Evolutionary conservation across 2,797 vertebrate genomes (phyloP).

Genomic region (Silurus aristotelis): DNA sequence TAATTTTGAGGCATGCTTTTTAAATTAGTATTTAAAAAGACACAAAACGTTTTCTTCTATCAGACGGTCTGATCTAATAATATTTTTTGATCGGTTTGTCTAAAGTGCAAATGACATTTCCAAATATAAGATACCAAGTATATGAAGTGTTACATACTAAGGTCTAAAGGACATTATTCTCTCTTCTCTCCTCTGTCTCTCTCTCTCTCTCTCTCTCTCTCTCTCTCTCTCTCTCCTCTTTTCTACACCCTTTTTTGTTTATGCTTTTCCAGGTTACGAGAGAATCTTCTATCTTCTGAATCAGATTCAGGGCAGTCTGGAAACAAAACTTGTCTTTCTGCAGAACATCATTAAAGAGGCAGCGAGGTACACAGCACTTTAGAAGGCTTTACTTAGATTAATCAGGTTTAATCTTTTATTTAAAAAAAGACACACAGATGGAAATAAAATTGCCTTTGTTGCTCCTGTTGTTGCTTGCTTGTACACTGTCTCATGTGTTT

Average conservation of each 20-base stretch:
- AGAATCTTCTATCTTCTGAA: conserved; percentile 94
- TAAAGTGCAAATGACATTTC: neutral
- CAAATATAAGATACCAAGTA: neutral
- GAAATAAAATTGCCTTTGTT: too few relatives aligned
- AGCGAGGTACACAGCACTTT: conserved; percentile 76
- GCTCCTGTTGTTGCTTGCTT: neutral
- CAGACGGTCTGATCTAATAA: neutral
- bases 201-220: neutral
- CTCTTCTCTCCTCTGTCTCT: neutral
- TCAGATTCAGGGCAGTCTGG: conserved; percentile 91
- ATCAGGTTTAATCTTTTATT: too few relatives aligned
- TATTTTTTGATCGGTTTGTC: too few relatives aligned
- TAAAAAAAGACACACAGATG: too few relatives aligned
- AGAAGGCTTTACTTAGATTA: too few relatives aligned
- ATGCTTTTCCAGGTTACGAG: conserved; percentile 82
- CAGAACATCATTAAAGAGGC: conserved; percentile 97
- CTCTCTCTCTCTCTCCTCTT: neutral
- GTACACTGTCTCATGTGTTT: neutral
- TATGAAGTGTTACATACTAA: neutral
- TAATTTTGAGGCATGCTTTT: too few relatives aligned
- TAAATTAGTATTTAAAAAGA: too few relatives aligned
- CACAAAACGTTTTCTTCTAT: neutral
- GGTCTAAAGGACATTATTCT: neutral
- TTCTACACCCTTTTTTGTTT: neutral
- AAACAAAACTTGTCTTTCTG: conserved; percentile 90